Evolutionary conservation across 2,113 vertebrate species (phyloP), one percentile per base, ranked within the genome.

Genomic region (Dendropsophus ebraccatus): DNA sequence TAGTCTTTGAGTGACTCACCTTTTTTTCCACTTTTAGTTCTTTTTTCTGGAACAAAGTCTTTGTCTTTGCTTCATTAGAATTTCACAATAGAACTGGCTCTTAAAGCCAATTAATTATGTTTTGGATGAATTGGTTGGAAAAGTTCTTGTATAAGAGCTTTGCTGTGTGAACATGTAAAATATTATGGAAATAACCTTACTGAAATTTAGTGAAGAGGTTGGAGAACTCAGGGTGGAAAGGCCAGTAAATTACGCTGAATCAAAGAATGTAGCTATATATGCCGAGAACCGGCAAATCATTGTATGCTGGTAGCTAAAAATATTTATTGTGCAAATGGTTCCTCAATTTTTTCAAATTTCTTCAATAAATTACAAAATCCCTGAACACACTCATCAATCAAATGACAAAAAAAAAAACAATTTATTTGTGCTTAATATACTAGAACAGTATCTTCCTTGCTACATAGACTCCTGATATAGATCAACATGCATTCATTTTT

Each of bases 61-160:
- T 45, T 82, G 47, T 70, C 81, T 82, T 32, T 82, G 62, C 47
- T 25, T 82, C 81, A 52, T 70, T 82, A 82, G 50, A 50, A 70
- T 82, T 67, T 70, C 70, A 52, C 81, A 67, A 70, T 69, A 70
- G 81, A 82, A 67, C 62, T 82, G 81, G 16, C 80, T 82, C 67
- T 82, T 70, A 47, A 52, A 82, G 35, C 41, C 37, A 25, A 45
- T 70, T 82, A 82, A 82, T 70, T 82, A 69, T 25, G 52, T 82
- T 82, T 70, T 82, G 28, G 49, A 82, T 70, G 62, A 82, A 50
- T 35, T 82, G 81, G 81, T 70, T 69, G 25, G 81, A 28, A 47
- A 82, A 50, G 25, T 50, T 69, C 28, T 82, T 82, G 45, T 30
- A 30, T n/a, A 47, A 69, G 62, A 32, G 14, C 41, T 50, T 67